Base-by-base conservation (phyloP, 2,113 vertebrate genomes). In the Miniopterus natalensis region DNA sequence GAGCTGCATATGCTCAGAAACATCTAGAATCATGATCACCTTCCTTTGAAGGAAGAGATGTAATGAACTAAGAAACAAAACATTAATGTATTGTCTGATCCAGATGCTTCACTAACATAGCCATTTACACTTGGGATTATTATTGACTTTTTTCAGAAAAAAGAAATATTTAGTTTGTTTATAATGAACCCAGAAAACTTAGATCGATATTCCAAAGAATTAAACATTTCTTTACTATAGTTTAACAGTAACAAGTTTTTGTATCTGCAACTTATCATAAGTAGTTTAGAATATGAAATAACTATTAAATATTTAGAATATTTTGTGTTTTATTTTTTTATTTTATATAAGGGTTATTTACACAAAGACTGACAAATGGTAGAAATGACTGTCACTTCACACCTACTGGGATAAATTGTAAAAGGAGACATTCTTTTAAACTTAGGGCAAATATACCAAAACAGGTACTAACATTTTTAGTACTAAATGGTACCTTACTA, bases 21-120 rank as follows among this genome's bases (percentile, higher is more conserved):
- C 2, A 85, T 27, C 27, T 20, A 53, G 70, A 83, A 74, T 51
- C 70, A 29, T 74, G 51, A 55, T 3, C 18, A 59, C 57, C 55
- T 91, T 96, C 12, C 27, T 59, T 51, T 65, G 21, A 40, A 83
- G 11, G 7, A 14, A 27, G 21, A 91, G n/a, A 53, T 55, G 12
- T 57, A 88, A 84, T 9, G 18, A 68, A 86, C 21, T 13, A 87
- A 8, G 31, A 66, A 79, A 92, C 5, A 94, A 88, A 94, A 81
- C 55, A 65, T 3, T 45, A 14, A 40, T 45, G 5, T 57, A 73
- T 70, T 40, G 51, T 81, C 17, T 92, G 65, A 94, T 65, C 4
- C 4, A 57, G 7, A 53, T 8, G 42, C 2, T 89, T 77, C 3
- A 45, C 47, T 51, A 97, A 45, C 14, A 53, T 15, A 92, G 51